phyloP scores from a whole-genome alignment of 2,888 invertebrate species.

The Volucella bombylans region DNA sequence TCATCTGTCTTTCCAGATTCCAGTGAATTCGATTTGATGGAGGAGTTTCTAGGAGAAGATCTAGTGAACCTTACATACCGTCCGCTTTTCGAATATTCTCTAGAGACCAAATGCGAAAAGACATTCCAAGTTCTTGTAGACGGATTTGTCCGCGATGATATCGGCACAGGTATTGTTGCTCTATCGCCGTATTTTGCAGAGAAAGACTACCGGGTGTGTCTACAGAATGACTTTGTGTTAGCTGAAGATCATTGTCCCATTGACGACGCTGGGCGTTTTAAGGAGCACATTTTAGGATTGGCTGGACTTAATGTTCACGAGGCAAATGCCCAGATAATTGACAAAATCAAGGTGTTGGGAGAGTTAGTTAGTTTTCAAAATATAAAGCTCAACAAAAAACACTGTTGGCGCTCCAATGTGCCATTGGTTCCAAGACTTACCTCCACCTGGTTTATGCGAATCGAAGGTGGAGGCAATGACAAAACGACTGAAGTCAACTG shows the following conservation, averaged over 20 bases:
- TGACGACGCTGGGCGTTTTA: conserved; percentile 93
- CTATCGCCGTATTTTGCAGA: conserved; percentile 98
- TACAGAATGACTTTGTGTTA: conserved; percentile 90
- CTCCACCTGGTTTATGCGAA: conserved; percentile 97
- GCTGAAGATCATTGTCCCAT: conserved; percentile 94
- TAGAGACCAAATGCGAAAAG: conserved; percentile 81
- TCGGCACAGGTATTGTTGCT: conserved; percentile 97
- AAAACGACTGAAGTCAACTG: conserved; percentile 93
- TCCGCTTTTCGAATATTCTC: conserved; percentile 88
- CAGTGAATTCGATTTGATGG: conserved; percentile 89
- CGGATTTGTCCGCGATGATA: conserved; percentile 94
- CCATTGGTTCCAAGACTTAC: conserved; percentile 97
- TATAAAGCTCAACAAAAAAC: conserved; percentile 95
- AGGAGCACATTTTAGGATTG: conserved; percentile 91
- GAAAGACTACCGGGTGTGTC: conserved; percentile 93
- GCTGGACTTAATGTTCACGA: conserved; percentile 95
- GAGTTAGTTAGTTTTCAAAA: conserved; percentile 89
- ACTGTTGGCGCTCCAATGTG: conserved; percentile 98
- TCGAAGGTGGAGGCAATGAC: conserved; percentile 91
- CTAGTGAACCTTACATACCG: conserved; percentile 90
- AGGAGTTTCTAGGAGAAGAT: conserved; percentile 89
- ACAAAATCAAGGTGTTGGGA: conserved; percentile 88
- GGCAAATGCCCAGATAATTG: conserved; percentile 95
- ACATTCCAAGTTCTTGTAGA: conserved; percentile 92
- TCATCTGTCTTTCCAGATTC: conserved; percentile 88